Conservation (phyloP, 2,888 invertebrate species). For the Tinea semifulvella region DNA sequence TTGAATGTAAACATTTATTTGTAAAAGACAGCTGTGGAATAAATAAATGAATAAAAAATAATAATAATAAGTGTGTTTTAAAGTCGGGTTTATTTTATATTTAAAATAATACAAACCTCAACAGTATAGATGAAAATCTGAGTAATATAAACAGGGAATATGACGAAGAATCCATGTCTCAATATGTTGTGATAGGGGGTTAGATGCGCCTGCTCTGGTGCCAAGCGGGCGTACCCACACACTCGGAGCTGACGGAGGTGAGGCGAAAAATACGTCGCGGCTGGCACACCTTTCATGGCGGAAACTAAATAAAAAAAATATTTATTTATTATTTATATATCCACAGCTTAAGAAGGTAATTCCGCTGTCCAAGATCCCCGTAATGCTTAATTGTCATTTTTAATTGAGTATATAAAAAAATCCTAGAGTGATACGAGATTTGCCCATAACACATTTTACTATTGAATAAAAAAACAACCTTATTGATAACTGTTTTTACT, state of each 20-base stretch:
- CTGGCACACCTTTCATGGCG: conserved; percentile 4
- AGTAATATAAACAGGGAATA: not conserved
- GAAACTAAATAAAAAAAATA: not conserved
- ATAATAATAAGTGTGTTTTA: not conserved
- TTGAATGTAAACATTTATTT: no score
- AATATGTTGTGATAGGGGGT: not conserved
- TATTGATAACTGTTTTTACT: no score
- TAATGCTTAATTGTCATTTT: no score
- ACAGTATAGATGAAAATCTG: not conserved
- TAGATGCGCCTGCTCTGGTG: not conserved
- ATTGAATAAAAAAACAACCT: no score
- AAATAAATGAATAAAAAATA: not conserved
- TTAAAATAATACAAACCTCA: not conserved
- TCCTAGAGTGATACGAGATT: no score
- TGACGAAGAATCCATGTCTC: not conserved
- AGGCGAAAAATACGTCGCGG: not conserved
- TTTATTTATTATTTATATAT: no score
- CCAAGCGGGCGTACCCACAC: not conserved
- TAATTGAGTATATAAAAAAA: no score
- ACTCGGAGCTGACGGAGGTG: not conserved
- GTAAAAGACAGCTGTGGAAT: no score
- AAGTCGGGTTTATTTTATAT: no score
- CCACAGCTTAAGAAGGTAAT: no score
- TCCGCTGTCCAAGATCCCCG: no score
- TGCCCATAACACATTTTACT: no score